Percentiles rank a stretch among this genome's conserved stretches.
Conservation (phyloP, 1,140 invertebrate genomes). For the Cephus cinctus region DNA sequence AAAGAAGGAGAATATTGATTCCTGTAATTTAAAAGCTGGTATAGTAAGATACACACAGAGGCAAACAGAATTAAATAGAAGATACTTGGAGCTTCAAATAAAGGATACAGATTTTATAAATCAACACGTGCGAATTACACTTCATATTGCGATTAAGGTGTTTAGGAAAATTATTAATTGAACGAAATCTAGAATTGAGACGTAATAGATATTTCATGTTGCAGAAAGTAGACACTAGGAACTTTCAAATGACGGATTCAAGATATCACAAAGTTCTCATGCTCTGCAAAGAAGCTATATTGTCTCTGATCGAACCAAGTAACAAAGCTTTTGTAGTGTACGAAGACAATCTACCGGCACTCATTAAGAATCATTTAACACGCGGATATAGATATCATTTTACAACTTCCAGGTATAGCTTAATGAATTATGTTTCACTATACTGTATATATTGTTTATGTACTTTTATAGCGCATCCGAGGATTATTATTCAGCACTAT, state of each 20-base stretch:
- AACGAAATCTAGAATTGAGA: constrained; percentile 17
- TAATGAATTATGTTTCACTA: background rate
- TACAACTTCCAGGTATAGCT: constrained; percentile 25
- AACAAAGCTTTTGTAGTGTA: constrained; percentile 29
- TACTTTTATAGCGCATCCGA: constrained; percentile 18
- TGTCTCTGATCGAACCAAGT: constrained; percentile 35
- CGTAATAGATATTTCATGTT: too few species aligned
- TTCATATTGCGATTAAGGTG: constrained; percentile 31
- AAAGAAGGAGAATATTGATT: constrained; percentile 1
- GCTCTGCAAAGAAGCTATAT: constrained; percentile 32
- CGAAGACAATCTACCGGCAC: constrained; percentile 23
- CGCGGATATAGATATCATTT: constrained; percentile 29
- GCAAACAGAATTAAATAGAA: constrained; percentile 22
- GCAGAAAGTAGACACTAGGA: too few species aligned
- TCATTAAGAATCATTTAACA: constrained; percentile 20
- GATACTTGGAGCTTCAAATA: constrained; percentile 20
- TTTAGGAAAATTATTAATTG: background rate
- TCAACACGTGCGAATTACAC: constrained; percentile 25
- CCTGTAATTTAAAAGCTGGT: background rate
- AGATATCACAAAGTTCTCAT: constrained; percentile 19
- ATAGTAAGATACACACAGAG: constrained; percentile 11
- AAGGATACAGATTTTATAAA: constrained; percentile 23
- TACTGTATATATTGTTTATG: too few species aligned
- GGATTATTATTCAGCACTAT: constrained; percentile 21
- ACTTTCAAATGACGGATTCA: constrained; percentile 17